Percentiles rank a stretch among this genome's conserved stretches.
phyloP scores from a whole-genome alignment of 2,797 vertebrate genomes.

The Morus bassanus region DNA sequence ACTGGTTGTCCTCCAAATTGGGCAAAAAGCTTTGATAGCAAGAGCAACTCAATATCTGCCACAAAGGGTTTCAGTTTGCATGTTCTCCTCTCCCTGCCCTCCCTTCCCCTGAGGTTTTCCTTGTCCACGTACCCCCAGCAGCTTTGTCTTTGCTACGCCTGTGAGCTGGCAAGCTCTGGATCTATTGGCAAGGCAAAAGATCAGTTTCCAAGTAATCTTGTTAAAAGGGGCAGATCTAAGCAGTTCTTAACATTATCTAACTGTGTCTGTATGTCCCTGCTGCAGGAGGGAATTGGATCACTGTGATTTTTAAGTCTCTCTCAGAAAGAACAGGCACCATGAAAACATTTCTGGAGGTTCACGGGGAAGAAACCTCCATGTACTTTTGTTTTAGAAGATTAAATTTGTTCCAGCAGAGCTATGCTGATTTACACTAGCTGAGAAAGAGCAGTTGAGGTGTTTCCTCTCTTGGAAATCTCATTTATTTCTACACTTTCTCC shows the following conservation, averaged over 20 bases:
- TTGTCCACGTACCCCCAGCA: not conserved
- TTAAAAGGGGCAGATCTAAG: not conserved
- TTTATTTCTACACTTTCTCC: not conserved
- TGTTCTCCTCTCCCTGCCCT: not conserved
- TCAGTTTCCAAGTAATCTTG: accelerated
- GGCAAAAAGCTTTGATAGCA: not conserved
- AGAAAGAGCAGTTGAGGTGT: not conserved
- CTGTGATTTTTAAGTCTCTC: not conserved
- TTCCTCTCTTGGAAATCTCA: not conserved
- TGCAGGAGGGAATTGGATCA: not conserved
- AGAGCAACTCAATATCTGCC: accelerated
- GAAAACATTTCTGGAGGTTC: not conserved
- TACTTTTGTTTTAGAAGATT: not conserved
- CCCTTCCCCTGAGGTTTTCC: not conserved
- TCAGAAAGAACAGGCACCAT: not conserved
- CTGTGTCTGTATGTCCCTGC: not conserved
- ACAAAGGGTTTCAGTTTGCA: accelerated
- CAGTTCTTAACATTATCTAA: accelerated
- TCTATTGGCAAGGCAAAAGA: not conserved
- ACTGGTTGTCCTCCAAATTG: not conserved
- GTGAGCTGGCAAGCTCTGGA: accelerated
- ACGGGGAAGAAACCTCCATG: not conserved
- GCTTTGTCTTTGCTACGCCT: accelerated
- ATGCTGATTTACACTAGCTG: not conserved
- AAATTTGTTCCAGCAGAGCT: not conserved